phyloP scores from a whole-genome alignment of 2,113 vertebrate species.

The Muscicapa adusta region DNA sequence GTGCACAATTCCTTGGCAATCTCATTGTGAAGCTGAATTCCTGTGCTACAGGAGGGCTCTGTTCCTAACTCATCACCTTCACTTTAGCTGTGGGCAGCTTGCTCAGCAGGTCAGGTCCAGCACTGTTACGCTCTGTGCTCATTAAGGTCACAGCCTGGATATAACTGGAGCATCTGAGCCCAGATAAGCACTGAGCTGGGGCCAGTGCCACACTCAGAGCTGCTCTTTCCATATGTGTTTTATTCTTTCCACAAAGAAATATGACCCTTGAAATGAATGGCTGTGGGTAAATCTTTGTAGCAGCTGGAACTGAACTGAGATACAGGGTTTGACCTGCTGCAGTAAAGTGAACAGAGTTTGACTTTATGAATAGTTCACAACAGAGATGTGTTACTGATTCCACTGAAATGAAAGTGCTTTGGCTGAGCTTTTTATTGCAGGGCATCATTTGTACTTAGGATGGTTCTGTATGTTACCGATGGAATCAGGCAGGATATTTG shows the following conservation, averaged over 20 bases:
- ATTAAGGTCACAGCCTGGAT: not conserved
- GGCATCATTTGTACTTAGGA: not conserved
- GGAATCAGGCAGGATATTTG: not conserved
- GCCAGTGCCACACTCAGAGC: not conserved
- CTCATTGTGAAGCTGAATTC: not conserved
- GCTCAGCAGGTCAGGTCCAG: not conserved
- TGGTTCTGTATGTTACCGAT: not conserved
- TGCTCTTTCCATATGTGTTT: not conserved
- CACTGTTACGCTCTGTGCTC: not conserved
- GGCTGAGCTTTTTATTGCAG: not conserved
- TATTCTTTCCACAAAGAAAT: not conserved
- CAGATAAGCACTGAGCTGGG: not conserved
- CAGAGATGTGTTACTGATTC: slow-evolving; percentile 7
- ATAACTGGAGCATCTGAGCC: not conserved
- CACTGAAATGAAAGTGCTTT: not conserved
- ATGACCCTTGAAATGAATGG: not conserved
- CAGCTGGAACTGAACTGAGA: not conserved
- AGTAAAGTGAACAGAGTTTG: slow-evolving; percentile 20
- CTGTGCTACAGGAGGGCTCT: not conserved
- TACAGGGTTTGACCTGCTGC: slow-evolving; percentile 8
- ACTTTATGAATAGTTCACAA: slow-evolving; percentile 12
- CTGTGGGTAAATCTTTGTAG: slow-evolving; percentile 5
- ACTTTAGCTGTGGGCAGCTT: not conserved
- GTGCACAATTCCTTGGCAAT: not conserved
- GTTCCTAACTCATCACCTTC: not conserved